phyloP scores from a whole-genome alignment of 2,113 vertebrate species.

The Nesoenas mayeri region DNA sequence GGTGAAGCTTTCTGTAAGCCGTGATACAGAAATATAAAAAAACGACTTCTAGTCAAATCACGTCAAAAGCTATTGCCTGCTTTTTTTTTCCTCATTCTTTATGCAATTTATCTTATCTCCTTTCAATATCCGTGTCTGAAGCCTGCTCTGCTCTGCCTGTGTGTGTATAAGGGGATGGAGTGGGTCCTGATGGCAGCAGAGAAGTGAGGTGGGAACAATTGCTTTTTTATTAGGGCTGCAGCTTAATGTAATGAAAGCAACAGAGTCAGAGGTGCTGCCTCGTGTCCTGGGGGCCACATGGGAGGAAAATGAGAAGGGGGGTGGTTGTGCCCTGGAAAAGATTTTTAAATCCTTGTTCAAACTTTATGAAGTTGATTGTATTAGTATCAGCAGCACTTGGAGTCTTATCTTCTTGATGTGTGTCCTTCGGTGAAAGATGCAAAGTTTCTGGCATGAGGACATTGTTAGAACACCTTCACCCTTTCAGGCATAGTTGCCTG shows the following conservation, averaged over 20 bases:
- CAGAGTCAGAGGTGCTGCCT: background rate
- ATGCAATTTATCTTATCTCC: conserved; percentile 30
- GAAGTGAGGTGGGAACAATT: background rate
- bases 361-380: background rate
- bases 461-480: background rate
- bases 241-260: conserved; percentile 26
- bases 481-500: background rate
- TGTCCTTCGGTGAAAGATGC: background rate
- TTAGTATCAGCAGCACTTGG: background rate
- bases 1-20: background rate
- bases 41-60: background rate
- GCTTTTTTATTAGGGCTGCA: background rate
- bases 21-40: background rate
- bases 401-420: background rate
- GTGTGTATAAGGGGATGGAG: background rate
- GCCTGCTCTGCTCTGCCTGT: background rate
- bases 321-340: background rate
- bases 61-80: background rate
- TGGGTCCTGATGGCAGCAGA: background rate
- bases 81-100: background rate
- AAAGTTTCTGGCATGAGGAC: background rate
- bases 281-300: background rate
- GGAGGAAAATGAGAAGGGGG: background rate
- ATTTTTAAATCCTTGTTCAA: conserved; percentile 7
- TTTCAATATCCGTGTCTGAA: background rate